Conservation (phyloP, 1,140 invertebrate species). For the Panonychus citri region DNA sequence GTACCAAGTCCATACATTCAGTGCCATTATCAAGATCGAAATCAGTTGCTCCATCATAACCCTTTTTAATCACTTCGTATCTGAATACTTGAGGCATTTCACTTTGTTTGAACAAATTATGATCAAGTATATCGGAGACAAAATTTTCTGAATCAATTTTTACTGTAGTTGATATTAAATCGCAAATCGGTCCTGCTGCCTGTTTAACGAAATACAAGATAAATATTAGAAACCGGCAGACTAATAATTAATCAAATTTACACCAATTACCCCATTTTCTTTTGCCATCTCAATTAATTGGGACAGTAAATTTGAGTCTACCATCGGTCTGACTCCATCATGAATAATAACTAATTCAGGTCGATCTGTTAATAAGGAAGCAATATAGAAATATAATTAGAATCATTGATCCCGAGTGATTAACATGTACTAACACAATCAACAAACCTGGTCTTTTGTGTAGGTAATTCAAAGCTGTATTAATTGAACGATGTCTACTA, state of each 20-base stretch:
- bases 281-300: conserved; percentile 22
- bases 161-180: conserved; percentile 28
- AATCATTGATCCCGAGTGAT: too few relatives aligned
- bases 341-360: conserved; percentile 27
- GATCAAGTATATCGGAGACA: conserved; percentile 19
- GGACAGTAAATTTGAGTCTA: conserved; percentile 19
- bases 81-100: conserved; percentile 31
- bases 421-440: too few relatives aligned
- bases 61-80: conserved; percentile 20
- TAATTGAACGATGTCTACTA: too few relatives aligned
- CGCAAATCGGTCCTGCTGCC: conserved; percentile 26
- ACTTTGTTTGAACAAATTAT: conserved; percentile 24
- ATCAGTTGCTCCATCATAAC: conserved; percentile 50
- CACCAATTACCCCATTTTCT: conserved; percentile 24
- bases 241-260: not conserved
- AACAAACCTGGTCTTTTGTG: too few relatives aligned
- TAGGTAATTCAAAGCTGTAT: not conserved
- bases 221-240: too few relatives aligned
- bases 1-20: conserved; percentile 32
- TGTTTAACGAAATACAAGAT: conserved; percentile 8
- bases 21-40: conserved; percentile 89
- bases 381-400: too few relatives aligned
- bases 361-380: not conserved
- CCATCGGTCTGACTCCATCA: conserved; percentile 28
- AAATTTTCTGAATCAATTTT: conserved; percentile 20